Conservation (phyloP, 2,888 invertebrate species). For the Latrodectus elegans region DNA sequence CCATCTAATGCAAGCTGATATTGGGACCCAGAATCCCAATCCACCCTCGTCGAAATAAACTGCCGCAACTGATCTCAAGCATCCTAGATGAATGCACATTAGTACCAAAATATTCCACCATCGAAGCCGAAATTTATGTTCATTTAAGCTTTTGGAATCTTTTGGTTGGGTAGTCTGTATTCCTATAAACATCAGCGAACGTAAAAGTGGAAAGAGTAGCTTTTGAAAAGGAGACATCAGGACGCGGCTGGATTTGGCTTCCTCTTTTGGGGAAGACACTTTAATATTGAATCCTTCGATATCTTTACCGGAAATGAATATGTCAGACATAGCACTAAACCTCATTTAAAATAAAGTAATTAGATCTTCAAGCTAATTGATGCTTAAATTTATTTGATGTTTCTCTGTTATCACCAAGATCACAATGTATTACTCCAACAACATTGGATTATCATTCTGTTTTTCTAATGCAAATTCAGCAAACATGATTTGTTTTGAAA, state of each 20-base stretch:
- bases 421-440: too few species aligned
- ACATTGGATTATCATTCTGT: too few species aligned
- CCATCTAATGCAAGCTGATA: slow-evolving; percentile 28
- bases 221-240: not conserved
- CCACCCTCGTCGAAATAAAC: slow-evolving; percentile 25
- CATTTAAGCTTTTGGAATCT: not conserved
- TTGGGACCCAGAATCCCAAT: slow-evolving; percentile 47
- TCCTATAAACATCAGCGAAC: slow-evolving; percentile 38
- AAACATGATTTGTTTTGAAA: too few species aligned
- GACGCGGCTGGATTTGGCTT: not conserved
- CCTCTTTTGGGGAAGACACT: too few species aligned
- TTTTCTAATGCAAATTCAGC: too few species aligned
- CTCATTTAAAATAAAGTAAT: too few species aligned
- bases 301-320: too few species aligned
- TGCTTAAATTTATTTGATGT: too few species aligned
- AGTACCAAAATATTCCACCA: slow-evolving; percentile 56
- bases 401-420: too few species aligned
- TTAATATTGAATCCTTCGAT: too few species aligned
- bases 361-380: too few species aligned
- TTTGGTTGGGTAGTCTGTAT: slow-evolving; percentile 19
- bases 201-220: slow-evolving; percentile 22
- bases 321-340: too few species aligned
- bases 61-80: slow-evolving; percentile 27
- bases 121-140: slow-evolving; percentile 1
- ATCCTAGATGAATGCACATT: slow-evolving; percentile 37